Evolutionary conservation across 1,140 invertebrate genomes (phyloP).

Genomic region (fruit fly (Drosophila melanogaster)): Release_6_plus_ISO1_MT NT_033779.5:14451001-14451500

Average conservation of each 20-base stretch:
- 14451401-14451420: slow-evolving; percentile 32
- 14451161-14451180: slow-evolving; percentile 15
- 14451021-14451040: no score
- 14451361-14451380: slow-evolving; percentile 76
- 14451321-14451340: slow-evolving; percentile 58
- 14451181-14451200: slow-evolving; percentile 49
- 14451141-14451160: slow-evolving; percentile 35
- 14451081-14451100: slow-evolving; percentile 6
- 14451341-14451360: slow-evolving; percentile 38
- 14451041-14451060: background rate
- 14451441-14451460: background rate
- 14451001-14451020: no score
- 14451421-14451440: slow-evolving; percentile 8
- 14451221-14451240: slow-evolving; percentile 49
- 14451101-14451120: slow-evolving; percentile 16
- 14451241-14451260: slow-evolving; percentile 10
- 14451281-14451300: slow-evolving; percentile 44
- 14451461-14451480: no score
- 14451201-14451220: slow-evolving; percentile 50
- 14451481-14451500: no score
- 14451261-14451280: slow-evolving; percentile 28
- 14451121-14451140: slow-evolving; percentile 32
- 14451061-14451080: background rate
- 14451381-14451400: slow-evolving; percentile 35
- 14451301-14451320: slow-evolving; percentile 56